Evolutionary conservation across 2,113 vertebrate species (phyloP).

Genomic region (Bagarius yarrelli): DNA sequence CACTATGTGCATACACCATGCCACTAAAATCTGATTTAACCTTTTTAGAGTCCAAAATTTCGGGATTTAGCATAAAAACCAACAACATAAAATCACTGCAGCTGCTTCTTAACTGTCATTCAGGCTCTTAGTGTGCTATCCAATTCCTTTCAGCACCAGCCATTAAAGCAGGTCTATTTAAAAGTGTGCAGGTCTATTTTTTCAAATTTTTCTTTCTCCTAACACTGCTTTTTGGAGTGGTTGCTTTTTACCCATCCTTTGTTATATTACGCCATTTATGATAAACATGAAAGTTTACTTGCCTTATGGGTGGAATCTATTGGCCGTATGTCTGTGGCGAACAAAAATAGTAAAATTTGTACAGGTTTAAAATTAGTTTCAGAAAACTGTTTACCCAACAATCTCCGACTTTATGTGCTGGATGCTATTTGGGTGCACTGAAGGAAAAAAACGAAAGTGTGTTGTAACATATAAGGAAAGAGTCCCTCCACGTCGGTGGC

Average conservation of each 20-base stretch:
- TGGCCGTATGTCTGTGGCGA: not conserved
- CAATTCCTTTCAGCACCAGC: not conserved
- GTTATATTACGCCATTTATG: not conserved
- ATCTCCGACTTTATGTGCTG: not conserved
- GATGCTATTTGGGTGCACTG: not conserved
- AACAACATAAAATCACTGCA: not conserved
- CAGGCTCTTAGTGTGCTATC: not conserved
- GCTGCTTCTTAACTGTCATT: not conserved
- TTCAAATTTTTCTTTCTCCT: not conserved
- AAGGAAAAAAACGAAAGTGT: not conserved
- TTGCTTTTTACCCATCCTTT: not conserved
- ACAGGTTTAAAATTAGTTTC: not conserved
- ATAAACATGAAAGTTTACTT: not conserved
- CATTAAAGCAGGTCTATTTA: constrained; percentile 13
- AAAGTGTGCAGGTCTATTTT: not conserved
- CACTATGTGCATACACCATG: not conserved
- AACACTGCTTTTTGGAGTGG: not conserved
- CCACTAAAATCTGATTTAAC: not conserved
- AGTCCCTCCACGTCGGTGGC: too few relatives aligned
- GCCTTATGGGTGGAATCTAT: not conserved
- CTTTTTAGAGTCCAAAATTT: not conserved
- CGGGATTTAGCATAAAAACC: not conserved
- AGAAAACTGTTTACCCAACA: not conserved
- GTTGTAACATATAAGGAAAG: constrained; percentile 27
- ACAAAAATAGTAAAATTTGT: not conserved